These are phyloP conservation scores for Chloropsis hardwickii DNA, from an alignment of 2,113 vertebrate genomes.

Conservation along the genomic window DNA sequence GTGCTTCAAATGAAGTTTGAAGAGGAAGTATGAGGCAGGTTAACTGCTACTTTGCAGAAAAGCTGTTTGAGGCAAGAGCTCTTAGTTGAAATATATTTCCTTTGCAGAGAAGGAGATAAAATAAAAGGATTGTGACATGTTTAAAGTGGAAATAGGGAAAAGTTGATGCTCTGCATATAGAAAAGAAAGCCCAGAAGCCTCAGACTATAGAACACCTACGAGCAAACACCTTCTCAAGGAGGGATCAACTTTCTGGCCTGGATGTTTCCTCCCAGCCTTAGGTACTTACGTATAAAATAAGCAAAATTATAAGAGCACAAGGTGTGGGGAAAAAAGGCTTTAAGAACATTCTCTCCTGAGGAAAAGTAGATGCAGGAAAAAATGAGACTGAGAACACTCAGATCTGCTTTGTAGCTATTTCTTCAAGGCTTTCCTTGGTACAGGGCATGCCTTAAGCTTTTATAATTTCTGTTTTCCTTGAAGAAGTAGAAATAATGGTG, in stretches of 20 bases:
- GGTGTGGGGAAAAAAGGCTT: rapidly evolving
- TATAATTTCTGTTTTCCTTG: neutral
- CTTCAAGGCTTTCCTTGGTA: neutral
- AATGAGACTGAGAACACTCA: neutral
- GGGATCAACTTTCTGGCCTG: neutral
- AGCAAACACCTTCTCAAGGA: neutral
- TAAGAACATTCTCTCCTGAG: neutral
- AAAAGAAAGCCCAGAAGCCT: neutral
- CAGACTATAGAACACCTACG: neutral
- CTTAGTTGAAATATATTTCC: neutral
- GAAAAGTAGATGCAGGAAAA: neutral
- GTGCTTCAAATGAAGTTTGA: neutral
- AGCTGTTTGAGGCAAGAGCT: neutral
- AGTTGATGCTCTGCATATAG: neutral
- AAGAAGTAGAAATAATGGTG: neutral
- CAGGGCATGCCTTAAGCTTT: neutral
- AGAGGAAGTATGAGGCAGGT: neutral
- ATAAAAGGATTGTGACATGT: neutral
- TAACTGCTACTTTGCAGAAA: neutral
- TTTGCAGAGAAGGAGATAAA: neutral
- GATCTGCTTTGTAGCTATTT: neutral
- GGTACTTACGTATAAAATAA: neutral
- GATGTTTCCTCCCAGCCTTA: neutral
- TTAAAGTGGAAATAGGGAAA: neutral
- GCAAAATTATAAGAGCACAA: neutral